Evolutionary conservation across 2,888 invertebrate species (phyloP), one percentile per base, ranked within the genome.

Genomic region (Nomada fabriciana): DNA sequence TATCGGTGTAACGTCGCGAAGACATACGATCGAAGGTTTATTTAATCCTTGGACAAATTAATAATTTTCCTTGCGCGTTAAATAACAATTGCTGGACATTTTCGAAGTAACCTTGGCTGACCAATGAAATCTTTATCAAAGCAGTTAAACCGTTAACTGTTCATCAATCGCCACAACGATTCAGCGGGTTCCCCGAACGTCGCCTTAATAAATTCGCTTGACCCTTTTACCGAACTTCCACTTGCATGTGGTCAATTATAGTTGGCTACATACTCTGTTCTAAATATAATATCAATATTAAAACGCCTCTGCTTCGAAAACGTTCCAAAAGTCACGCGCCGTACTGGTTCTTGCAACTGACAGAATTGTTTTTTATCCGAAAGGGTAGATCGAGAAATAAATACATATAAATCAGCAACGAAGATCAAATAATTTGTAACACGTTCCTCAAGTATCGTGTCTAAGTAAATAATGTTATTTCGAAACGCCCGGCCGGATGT

Each of bases 111-210:
- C 76, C 72, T 80, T 83, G 86, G 42, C 65, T 36, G 69, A 80
- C 80, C 80, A 83, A 85, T 80, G 78, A 82, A 69, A 75, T 85
- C 77, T 75, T 83, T 83, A 87, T 87, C 86, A 72, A 67, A 76
- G 72, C 69, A 63, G 55, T 87, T 86, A 75, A 86, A 80, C 72
- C 82, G 76, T 85, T 77, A 80, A 74, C 63, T 70, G 63, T 69
- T 55, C 73, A 52, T 64, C 69, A 69, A 85, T 80, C 50, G 52
- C n/a, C 47, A 52, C 76, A 71, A 78, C 61, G 85, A 86, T 85
- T 74, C 52, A 74, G 53, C 60, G 50, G 29, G 63, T 73, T 80
- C 76, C 64, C 10, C 53, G 79, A 77, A 60, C 59, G 42, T 57
- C 53, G 76, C 53, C 63, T 77, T 76, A 83, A 84, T 84, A 79